phyloP scores from a whole-genome alignment of 2,797 vertebrate genomes.

The Acipenser ruthenus region DNA sequence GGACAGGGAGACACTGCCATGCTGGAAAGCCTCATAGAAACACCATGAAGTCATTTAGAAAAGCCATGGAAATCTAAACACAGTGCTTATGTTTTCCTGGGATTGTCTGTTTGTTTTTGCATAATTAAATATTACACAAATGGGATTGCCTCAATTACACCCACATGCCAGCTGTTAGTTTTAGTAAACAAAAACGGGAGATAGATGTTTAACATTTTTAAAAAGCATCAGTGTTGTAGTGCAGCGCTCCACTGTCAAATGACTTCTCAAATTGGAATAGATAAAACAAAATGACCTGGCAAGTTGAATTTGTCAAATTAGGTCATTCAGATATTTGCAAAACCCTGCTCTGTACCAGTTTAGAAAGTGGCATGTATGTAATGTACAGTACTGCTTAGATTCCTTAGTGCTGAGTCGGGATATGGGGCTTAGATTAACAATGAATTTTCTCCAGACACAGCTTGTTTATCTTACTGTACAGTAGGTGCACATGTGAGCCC shows the following conservation, averaged over 20 bases:
- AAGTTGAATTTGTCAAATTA: neutral
- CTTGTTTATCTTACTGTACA: too few species aligned
- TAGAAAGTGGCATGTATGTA: too few species aligned
- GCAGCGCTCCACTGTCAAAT: neutral
- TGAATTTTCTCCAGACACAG: too few species aligned
- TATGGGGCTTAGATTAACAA: too few species aligned
- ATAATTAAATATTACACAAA: slow-evolving; percentile 23
- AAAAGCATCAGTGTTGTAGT: neutral
- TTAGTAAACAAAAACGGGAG: slow-evolving; percentile 27
- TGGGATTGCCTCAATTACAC: slow-evolving; percentile 15
- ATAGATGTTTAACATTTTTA: too few species aligned
- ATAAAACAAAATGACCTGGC: neutral
- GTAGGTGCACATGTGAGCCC: too few species aligned
- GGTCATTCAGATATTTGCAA: neutral
- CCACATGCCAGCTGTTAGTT: slow-evolving; percentile 14
- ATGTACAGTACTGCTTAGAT: too few species aligned
- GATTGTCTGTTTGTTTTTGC: slow-evolving; percentile 13
- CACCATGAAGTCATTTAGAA: too few species aligned
- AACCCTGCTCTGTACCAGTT: neutral
- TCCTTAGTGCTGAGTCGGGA: too few species aligned
- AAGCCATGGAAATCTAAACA: too few species aligned
- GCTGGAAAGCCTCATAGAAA: too few species aligned
- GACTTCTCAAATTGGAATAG: neutral
- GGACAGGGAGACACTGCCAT: too few species aligned
- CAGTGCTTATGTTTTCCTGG: neutral